Evolutionary conservation across 2,113 vertebrate genomes (phyloP).

Genomic region (Vulpes lagopus): DNA sequence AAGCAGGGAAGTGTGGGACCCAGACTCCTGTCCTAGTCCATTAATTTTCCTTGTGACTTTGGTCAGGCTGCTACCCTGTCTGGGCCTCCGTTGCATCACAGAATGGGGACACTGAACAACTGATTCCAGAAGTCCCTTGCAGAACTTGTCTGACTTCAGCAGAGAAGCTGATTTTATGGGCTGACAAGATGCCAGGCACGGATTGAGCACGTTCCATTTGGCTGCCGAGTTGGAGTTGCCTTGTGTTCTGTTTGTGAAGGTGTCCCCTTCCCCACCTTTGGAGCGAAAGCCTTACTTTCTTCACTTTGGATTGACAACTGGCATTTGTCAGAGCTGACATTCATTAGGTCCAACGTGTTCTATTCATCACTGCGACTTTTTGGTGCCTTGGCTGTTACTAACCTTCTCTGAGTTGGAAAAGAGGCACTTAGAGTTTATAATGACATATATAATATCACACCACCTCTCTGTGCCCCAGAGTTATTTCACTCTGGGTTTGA

Average conservation of each 20-base stretch:
- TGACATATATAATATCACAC: not conserved
- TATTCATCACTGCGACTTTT: not conserved
- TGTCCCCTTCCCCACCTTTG: not conserved
- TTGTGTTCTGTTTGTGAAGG: not conserved
- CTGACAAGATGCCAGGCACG: not conserved
- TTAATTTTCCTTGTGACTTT: not conserved
- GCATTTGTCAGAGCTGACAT: not conserved
- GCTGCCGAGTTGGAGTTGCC: not conserved
- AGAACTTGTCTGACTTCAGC: not conserved
- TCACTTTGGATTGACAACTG: slow-evolving; percentile 21
- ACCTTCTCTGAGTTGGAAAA: slow-evolving; percentile 49
- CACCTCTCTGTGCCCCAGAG: not conserved
- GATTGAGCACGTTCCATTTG: not conserved
- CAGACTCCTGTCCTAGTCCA: not conserved
- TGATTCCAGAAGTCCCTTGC: not conserved
- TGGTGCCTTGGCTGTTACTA: not conserved
- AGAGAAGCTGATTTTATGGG: not conserved
- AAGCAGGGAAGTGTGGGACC: not conserved
- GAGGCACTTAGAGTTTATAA: slow-evolving; percentile 12
- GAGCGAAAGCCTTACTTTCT: not conserved
- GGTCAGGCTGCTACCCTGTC: rapidly evolving
- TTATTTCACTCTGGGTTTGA: not conserved
- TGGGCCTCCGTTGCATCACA: not conserved
- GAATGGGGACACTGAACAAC: not conserved
- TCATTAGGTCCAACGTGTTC: not conserved